Percentiles rank a stretch among this genome's conserved stretches.
These are phyloP conservation scores for Gnathonemus longibarbis DNA, from an alignment of 2,113 vertebrate species.

Conservation along the genomic window DNA sequence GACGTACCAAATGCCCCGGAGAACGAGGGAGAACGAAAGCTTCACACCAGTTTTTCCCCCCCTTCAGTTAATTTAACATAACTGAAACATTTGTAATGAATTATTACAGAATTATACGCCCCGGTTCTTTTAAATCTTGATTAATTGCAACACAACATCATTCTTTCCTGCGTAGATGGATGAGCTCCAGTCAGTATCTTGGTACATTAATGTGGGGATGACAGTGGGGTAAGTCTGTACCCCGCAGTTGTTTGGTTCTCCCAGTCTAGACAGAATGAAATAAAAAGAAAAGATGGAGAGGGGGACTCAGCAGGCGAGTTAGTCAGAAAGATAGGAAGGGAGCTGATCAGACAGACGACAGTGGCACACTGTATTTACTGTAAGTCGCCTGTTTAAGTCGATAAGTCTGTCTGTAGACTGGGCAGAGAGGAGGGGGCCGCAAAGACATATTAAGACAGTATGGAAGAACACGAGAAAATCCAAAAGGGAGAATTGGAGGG, in stretches of 20 bases:
- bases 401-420: constrained; percentile 5
- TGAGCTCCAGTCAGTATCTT: not conserved
- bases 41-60: not conserved
- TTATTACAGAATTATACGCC: not conserved
- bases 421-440: not conserved
- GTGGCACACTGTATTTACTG: not conserved
- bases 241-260: not conserved
- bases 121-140: not conserved
- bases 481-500: not conserved
- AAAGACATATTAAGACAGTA: not conserved
- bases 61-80: not conserved
- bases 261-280: constrained; percentile 4
- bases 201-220: not conserved
- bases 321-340: not conserved
- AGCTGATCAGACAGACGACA: not conserved
- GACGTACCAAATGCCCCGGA: not conserved
- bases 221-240: not conserved
- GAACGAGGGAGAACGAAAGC: constrained; percentile 1
- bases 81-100: not conserved
- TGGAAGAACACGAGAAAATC: not conserved
- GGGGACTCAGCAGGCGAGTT: not conserved
- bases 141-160: not conserved
- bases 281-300: not conserved
- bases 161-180: not conserved
- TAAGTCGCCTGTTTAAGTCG: constrained; percentile 4